Base-by-base conservation (phyloP, 2,797 vertebrate species). In the Spizella passerina region DNA sequence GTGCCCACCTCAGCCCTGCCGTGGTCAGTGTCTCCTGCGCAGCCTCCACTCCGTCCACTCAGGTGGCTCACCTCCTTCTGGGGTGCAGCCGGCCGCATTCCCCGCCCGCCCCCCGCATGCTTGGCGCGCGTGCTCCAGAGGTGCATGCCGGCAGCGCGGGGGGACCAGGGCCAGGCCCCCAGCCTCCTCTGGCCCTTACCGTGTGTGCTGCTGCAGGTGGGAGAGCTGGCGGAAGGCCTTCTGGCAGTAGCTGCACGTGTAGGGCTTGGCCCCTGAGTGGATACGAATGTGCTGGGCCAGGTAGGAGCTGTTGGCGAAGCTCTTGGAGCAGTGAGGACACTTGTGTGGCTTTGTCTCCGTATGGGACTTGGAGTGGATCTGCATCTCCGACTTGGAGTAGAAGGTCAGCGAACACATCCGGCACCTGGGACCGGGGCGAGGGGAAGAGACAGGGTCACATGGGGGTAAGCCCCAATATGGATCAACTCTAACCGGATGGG, bases 321-420 rank as follows among this genome's bases (percentile, higher is more conserved):
- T 99, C 98, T 99, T 99, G 73, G 99, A 99, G 97, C 99, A 99
- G 96, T 99, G 99, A 86, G 99, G 99, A 98, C 99, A 99, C 98
- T 99, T 99, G 98, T 99, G 99, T 88, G 99, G 99, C 98, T 99
- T 99, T 97, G 99, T 98, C 98, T 99, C 99, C 47, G 99, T 99
- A 97, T 99, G 99, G 96, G 99, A 99, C 98, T 99, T 99, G 98
- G 99, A 99, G 99, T 99, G 99, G 98, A 99, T 99, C 99, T 99
- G 99, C 99, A 99, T 99, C 98, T 99, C 99, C 97, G 99, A 99
- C 98, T 99, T 99, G 98, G 99, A 99, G 98, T 99, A 99, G 99
- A 99, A 99, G 97, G 99, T 99, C 98, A 99, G 98, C 94, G 99
- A 99, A 98, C 99, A 99, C 99, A 99, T 99, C 99, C 99, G 99